Percentiles rank a stretch among this genome's conserved stretches.
These are phyloP conservation scores for Agrypnus murinus DNA, from an alignment of 2,888 invertebrate species.

Conservation along the genomic window DNA sequence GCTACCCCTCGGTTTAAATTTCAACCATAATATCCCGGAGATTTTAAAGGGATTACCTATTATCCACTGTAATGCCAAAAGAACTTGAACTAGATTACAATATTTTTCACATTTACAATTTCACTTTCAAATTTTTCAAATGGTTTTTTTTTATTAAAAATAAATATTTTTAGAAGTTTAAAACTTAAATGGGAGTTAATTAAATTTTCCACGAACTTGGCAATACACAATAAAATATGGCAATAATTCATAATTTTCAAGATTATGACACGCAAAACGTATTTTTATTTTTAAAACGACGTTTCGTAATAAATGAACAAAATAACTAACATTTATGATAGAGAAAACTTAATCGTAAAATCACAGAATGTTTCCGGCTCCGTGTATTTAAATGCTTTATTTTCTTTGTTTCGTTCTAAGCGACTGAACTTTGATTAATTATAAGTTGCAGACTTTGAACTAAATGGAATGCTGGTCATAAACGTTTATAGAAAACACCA, in stretches of 20 bases:
- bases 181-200: background rate
- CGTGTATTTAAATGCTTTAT: constrained; percentile 54
- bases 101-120: constrained; percentile 10
- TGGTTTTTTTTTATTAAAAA: background rate
- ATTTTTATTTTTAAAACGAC: constrained; percentile 33
- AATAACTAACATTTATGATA: constrained; percentile 49
- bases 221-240: background rate
- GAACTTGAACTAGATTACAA: background rate
- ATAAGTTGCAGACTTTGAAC: constrained; percentile 51
- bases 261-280: constrained; percentile 25
- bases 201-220: background rate
- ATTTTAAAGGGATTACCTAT: constrained; percentile 49
- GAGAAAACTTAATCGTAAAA: constrained; percentile 55
- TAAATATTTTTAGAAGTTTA: background rate
- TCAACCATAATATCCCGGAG: constrained; percentile 48
- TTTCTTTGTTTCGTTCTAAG: constrained; percentile 53
- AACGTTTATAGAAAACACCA: constrained; percentile 30
- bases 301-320: constrained; percentile 41
- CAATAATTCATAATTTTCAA: constrained; percentile 11
- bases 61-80: constrained; percentile 24
- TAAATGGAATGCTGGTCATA: constrained; percentile 52
- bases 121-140: background rate
- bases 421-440: constrained; percentile 58
- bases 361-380: constrained; percentile 55
- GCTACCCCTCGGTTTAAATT: constrained; percentile 53